Evolutionary conservation across 2,888 invertebrate genomes (phyloP), one percentile per base, ranked within the genome.

Genomic region (Heteropelma amictum): DNA sequence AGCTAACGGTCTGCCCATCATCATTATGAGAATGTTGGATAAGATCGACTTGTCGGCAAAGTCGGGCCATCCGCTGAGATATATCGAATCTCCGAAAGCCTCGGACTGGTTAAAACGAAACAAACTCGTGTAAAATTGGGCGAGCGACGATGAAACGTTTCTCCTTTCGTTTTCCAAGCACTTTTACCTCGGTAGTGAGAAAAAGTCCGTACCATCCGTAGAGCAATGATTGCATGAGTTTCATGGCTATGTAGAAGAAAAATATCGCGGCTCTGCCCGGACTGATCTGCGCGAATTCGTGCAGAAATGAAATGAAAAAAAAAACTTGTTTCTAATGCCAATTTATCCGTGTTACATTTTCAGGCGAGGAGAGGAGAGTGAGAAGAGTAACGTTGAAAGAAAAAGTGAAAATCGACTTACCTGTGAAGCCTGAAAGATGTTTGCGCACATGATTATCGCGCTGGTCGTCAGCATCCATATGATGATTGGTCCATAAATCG

Each of bases 351-450:
- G n/a, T n/a, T n/a, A n/a, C n/a, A n/a, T n/a, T n/a, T n/a, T n/a
- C n/a, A n/a, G n/a, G n/a, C n/a, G n/a, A n/a, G n/a, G n/a, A n/a
- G n/a, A n/a, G n/a, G n/a, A n/a, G n/a, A n/a, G n/a, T n/a, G n/a
- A n/a, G n/a, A n/a, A n/a, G n/a, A n/a, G n/a, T n/a, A n/a, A n/a
- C n/a, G n/a, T n/a, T n/a, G n/a, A n/a, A n/a, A n/a, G n/a, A n/a
- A n/a, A n/a, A n/a, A n/a, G n/a, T n/a, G n/a, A n/a, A n/a, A n/a
- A n/a, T 17, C 6, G 7, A 51, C 19, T 12, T 64, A 83, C 83
- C 79, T 79, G 77, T 14, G 76, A 69, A 1, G 76, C 68, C 63
- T 85, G 82, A 49, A 81, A 86, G 33, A 85, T 78, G 12, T 81
- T 33, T 0, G 77, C 71, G 54, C 85, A 85, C 23, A 85, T 70